Percentiles rank a stretch among this genome's conserved stretches.
These are phyloP conservation scores for Silurus asotus DNA, from an alignment of 2,113 vertebrate genomes.

Conservation along the genomic window DNA sequence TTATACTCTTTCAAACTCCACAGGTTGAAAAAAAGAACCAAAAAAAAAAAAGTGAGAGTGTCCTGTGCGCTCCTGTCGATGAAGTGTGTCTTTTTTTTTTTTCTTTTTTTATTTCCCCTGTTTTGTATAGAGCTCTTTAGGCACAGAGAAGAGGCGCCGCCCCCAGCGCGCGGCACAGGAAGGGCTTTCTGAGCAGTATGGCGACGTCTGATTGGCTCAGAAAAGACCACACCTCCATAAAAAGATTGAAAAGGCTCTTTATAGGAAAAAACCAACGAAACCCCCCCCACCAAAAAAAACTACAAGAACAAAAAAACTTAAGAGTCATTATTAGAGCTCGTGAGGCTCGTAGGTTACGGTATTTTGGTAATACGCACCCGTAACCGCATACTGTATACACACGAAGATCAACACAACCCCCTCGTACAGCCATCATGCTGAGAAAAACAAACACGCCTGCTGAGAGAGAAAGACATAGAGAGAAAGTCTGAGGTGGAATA, in stretches of 20 bases:
- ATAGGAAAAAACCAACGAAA: conserved; percentile 15
- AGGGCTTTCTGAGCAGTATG: conserved; percentile 48
- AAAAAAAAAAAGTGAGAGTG: conserved; percentile 1
- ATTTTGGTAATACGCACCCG: conserved; percentile 34
- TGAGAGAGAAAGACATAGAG: conserved; percentile 41
- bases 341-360: conserved; percentile 41
- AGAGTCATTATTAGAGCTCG: conserved; percentile 55
- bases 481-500: conserved; percentile 31
- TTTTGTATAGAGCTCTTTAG: conserved; percentile 51
- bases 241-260: conserved; percentile 48
- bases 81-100: conserved; percentile 1
- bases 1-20: conserved; percentile 21
- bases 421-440: conserved; percentile 26
- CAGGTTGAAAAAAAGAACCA: neutral
- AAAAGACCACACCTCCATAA: conserved; percentile 42
- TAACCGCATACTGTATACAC: conserved; percentile 30
- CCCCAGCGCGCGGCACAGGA: conserved; percentile 21
- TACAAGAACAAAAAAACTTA: conserved; percentile 31
- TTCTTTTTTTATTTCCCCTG: conserved; percentile 14
- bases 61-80: conserved; percentile 28
- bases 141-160: conserved; percentile 51
- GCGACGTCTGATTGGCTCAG: conserved; percentile 53
- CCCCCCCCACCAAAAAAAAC: neutral
- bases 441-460: conserved; percentile 28
- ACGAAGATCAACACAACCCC: conserved; percentile 33